These are phyloP conservation scores for Cheirogaleus medius DNA, from an alignment of 2,113 vertebrate genomes.

Conservation along the genomic window DNA sequence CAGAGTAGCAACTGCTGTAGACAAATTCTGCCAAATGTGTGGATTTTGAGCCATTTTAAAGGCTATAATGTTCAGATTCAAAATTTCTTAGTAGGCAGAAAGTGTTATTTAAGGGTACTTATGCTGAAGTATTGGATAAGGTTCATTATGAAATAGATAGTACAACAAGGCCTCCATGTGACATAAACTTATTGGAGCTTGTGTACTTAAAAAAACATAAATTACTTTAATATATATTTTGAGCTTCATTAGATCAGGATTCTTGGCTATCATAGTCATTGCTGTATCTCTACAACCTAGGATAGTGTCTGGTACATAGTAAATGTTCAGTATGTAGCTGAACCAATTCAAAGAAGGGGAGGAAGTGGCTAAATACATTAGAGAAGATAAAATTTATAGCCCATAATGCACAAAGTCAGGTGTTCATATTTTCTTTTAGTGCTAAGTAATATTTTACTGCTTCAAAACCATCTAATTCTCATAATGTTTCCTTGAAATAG, in stretches of 20 bases:
- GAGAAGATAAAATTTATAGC: slow-evolving; percentile 21
- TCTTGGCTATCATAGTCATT: slow-evolving; percentile 18
- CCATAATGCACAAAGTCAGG: background rate
- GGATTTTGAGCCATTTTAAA: slow-evolving; percentile 63
- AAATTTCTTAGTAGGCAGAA: slow-evolving; percentile 56
- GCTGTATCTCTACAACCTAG: slow-evolving; percentile 16
- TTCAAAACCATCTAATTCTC: slow-evolving; percentile 24
- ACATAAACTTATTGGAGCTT: slow-evolving; percentile 32
- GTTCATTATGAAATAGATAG: slow-evolving; percentile 60
- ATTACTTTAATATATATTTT: slow-evolving; percentile 57
- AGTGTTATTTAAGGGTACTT: slow-evolving; percentile 55
- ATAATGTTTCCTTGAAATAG: slow-evolving; percentile 11
- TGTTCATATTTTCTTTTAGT: slow-evolving; percentile 56
- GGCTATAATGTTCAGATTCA: slow-evolving; percentile 37
- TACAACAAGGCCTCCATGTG: background rate
- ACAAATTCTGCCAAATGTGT: slow-evolving; percentile 46
- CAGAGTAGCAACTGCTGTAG: slow-evolving; percentile 25
- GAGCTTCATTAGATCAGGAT: slow-evolving; percentile 59
- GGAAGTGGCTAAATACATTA: background rate
- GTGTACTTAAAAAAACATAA: slow-evolving; percentile 33
- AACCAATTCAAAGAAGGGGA: slow-evolving; percentile 17
- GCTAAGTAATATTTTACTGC: slow-evolving; percentile 15
- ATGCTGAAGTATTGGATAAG: background rate
- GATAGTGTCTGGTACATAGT: background rate
- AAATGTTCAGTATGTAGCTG: slow-evolving; percentile 1